Base-by-base conservation (phyloP, 1,140 invertebrate species). In the Ceratosolen fusciceps region DNA sequence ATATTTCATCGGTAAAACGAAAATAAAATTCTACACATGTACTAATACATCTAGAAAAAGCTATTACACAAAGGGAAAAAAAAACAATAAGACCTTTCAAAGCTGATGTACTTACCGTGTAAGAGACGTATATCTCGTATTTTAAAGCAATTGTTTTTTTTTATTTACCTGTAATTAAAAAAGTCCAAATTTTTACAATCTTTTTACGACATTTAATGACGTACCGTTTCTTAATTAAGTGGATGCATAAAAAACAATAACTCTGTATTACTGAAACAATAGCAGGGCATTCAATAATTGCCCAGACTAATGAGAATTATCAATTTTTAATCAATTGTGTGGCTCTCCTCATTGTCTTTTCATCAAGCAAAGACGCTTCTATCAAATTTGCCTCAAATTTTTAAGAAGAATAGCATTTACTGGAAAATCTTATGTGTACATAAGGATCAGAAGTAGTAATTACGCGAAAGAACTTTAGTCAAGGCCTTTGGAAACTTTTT, bases 141-240 rank as follows among this genome's bases (percentile, higher is more conserved):
- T 65, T 65, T 65, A 65, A 65, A 65, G 60, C 60, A 65, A 65
- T 37, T 34, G 60, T 65, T 65, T 37, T 65, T 52, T 65, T 65
- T 37, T 65, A 65, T 65, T 65, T 65, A 65, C 31, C 60, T 65
- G 60, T 65, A 65, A 65, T 65, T 65, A 65, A 65, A 65, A 65
- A 65, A 65, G 60, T 65, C 60, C 60, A 65, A 37, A 37, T 65
- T 37, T 65, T 65, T 65, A 65, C 19, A 37, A 21, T 62, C 34
- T 65, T 37, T 65, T 65, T 37, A 65, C 31, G 14, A 65, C 16
- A 65, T n/a, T 21, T 37, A n/a, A 65, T 37, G 19, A 31, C 0
- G 7, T 65, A 65, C 60, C 60, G 37, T 37, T 65, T 65, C n/a
- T 37, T 60, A 37, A 12, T 31, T 37, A 5, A 65, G 26, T 37